Evolutionary conservation across 1,140 invertebrate species (phyloP).

Genomic region (Orchestia grillus): DNA sequence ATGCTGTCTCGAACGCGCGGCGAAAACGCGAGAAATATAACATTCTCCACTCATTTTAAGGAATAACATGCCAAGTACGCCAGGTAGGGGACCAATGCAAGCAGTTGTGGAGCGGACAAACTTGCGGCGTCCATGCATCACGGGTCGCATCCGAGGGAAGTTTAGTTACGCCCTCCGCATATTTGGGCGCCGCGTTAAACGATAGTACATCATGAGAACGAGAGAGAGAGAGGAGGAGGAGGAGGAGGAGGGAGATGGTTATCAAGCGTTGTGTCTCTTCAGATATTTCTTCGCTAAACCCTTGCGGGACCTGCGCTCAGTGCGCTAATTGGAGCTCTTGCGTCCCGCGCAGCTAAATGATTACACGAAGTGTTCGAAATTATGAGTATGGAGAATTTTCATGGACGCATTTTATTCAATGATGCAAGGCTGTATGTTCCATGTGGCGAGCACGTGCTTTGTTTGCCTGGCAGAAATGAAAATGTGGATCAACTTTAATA

Average conservation of each 20-base stretch:
- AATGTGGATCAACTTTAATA: background rate
- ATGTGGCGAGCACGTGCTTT: background rate
- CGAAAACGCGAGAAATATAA: background rate
- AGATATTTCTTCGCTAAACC: background rate
- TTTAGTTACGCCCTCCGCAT: background rate
- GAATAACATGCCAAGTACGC: background rate
- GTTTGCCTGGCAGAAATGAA: background rate
- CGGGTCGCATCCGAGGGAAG: background rate
- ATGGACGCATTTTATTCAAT: background rate
- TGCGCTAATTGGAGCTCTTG: background rate
- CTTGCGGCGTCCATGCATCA: background rate
- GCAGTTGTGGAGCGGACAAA: background rate
- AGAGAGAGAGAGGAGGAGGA: background rate
- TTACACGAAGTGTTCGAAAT: background rate
- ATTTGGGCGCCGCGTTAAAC: background rate
- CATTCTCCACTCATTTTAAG: background rate
- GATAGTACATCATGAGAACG: background rate
- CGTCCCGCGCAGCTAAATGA: background rate
- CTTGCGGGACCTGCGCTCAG: background rate
- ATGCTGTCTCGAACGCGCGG: background rate
- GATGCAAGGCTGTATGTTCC: background rate
- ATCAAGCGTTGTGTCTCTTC: background rate
- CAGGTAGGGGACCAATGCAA: background rate
- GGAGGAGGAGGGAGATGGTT: background rate
- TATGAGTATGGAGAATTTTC: background rate